Percentiles rank a stretch among this genome's conserved stretches.
Evolutionary conservation across 2,113 vertebrate genomes (phyloP).

Genomic region (Holacanthus passer): DNA sequence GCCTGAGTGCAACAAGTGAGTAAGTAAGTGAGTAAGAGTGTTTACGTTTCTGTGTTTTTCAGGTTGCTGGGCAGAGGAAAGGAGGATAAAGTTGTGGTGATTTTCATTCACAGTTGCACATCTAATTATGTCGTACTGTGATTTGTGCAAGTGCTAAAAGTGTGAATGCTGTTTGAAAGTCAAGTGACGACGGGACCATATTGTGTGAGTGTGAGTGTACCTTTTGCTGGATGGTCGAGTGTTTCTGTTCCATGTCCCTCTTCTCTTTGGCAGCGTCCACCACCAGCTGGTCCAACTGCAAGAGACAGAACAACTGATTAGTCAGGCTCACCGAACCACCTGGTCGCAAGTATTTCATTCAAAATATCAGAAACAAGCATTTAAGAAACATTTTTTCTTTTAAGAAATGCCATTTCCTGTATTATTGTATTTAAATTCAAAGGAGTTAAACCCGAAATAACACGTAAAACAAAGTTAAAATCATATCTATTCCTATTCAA

Average conservation of each 20-base stretch:
- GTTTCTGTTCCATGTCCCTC: constrained; percentile 97
- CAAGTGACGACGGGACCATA: background rate
- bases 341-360: constrained; percentile 20
- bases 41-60: constrained; percentile 2
- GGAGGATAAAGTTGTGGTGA: background rate
- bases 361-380: background rate
- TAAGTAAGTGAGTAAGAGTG: too few species aligned
- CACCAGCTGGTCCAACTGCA: constrained; percentile 95
- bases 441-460: background rate
- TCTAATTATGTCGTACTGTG: background rate
- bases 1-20: constrained; percentile 26
- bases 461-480: background rate
- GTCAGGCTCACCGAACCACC: constrained; percentile 49
- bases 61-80: background rate
- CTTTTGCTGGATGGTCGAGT: constrained; percentile 99
- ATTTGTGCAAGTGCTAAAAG: background rate
- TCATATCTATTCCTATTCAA: background rate
- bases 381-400: background rate
- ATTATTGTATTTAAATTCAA: background rate
- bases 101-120: background rate
- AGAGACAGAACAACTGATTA: constrained; percentile 64
- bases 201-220: constrained; percentile 77
- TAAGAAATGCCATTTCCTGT: background rate
- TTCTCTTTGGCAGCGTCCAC: constrained; percentile 95
- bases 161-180: constrained; percentile 4